Base-by-base conservation (phyloP, 2,113 vertebrate genomes). In the Rhinichthys klamathensis region DNA sequence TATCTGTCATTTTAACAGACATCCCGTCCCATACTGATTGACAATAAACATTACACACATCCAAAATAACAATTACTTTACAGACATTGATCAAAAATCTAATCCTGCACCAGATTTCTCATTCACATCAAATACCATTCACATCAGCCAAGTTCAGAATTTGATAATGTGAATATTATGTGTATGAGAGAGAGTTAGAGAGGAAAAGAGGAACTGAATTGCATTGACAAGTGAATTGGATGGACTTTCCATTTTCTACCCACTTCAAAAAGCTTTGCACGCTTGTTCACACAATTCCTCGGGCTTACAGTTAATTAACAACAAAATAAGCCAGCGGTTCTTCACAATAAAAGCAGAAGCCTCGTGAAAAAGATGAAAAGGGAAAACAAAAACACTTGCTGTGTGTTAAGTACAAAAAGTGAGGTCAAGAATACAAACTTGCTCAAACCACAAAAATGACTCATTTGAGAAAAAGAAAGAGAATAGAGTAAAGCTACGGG, bases 261-360 rank as follows among this genome's bases (percentile, higher is more conserved):
- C 38, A 65, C 58, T 46, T 80, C 78, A 80, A 80, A 80, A 65
- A 46, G 77, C 38, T 38, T 44, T 63, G 58, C 78, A 80, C 15
- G 15, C 78, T 80, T 63, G 60, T 80, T 80, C 78, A 80, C 78
- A 63, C 58, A 61, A 80, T 80, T 63, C 58, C 38, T 80, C 23
- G 1, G 78, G 78, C n/a, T 80, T 80, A 12, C 58, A 44, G 58
- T 38, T 80, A 80, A 80, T 80, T 65, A 80, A 80, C 58, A 63
- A 80, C 16, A 74, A 74, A 49, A 80, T 30, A 80, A 80, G 41
- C 78, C 58, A 27, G 78, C 15, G 58, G 38, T 46, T 63, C 13
- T 41, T 61, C 78, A 63, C 58, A 80, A 46, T 80, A 46, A 63
- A 80, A 61, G 21, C 9, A 46, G 58, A 27, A 63, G 41, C 78